A percentile compares a stretch with the other conserved stretches of the same genome.
Conservation (phyloP, 2,113 vertebrate genomes). For the Hirundichthys speculiger region DNA sequence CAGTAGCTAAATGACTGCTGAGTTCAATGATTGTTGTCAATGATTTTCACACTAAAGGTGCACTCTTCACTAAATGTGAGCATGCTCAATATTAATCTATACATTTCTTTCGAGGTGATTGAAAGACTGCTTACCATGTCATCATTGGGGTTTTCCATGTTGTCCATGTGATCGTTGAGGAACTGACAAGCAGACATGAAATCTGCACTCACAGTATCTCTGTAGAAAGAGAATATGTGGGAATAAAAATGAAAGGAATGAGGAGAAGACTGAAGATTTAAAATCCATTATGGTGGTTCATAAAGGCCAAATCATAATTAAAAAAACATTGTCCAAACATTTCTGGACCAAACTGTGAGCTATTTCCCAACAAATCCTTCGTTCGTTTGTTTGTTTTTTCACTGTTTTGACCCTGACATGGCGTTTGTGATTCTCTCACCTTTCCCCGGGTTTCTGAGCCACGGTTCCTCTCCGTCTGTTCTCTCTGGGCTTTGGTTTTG, state of each 20-base stretch:
- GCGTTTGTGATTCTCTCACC: slow-evolving; percentile 49
- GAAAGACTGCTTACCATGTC: slow-evolving; percentile 82
- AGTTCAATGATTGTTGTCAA: too few species aligned
- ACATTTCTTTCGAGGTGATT: neutral
- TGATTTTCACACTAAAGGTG: too few species aligned
- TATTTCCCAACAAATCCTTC: too few species aligned
- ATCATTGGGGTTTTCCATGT: slow-evolving; percentile 82
- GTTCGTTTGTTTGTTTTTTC: neutral
- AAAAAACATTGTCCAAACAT: too few species aligned
- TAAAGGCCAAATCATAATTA: too few species aligned
- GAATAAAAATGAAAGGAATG: neutral
- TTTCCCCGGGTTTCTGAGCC: slow-evolving; percentile 42
- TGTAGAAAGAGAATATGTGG: slow-evolving; percentile 17
- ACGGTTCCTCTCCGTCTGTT: slow-evolving; percentile 58
- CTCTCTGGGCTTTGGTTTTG: slow-evolving; percentile 45
- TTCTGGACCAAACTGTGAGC: too few species aligned
- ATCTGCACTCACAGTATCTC: slow-evolving; percentile 79
- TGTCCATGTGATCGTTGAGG: slow-evolving; percentile 86
- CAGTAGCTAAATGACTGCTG: too few species aligned
- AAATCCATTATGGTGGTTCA: neutral
- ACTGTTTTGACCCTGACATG: slow-evolving; percentile 1
- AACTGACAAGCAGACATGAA: slow-evolving; percentile 87
- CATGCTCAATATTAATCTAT: neutral
- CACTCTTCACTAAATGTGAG: neutral
- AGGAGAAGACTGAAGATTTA: neutral